phyloP scores from a whole-genome alignment of 2,888 invertebrate species.

The Azorinus chamasolen region DNA sequence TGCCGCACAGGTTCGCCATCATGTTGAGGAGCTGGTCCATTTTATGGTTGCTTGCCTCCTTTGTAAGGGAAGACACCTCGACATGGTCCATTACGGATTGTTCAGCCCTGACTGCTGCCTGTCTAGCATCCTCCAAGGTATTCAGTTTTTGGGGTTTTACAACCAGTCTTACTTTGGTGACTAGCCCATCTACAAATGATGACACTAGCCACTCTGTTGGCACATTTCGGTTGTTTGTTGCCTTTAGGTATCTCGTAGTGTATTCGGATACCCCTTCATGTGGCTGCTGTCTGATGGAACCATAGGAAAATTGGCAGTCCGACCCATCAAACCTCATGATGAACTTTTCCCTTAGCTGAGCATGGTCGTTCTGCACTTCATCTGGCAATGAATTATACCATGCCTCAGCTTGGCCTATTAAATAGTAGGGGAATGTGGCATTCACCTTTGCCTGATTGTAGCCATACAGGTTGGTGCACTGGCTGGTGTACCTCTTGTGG shows the following conservation, averaged over 20 bases:
- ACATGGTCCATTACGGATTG: background rate
- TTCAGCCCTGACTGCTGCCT: conserved; percentile 32
- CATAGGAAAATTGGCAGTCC: conserved; percentile 6
- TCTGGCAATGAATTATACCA: conserved; percentile 17
- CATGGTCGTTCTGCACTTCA: background rate
- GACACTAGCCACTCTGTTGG: conserved; percentile 20
- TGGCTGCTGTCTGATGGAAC: conserved; percentile 1
- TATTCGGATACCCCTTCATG: conserved; percentile 15
- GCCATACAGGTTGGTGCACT: conserved; percentile 7
- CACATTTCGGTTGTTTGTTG: background rate
- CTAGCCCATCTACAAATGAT: conserved; percentile 19
- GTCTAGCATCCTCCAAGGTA: conserved; percentile 5
- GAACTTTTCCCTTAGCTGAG: background rate
- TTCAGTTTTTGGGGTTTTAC: conserved; percentile 21
- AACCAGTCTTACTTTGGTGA: background rate
- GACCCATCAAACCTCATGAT: conserved; percentile 19
- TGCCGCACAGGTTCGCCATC: background rate
- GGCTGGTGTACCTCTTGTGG: conserved; percentile 4
- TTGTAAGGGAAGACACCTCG: background rate
- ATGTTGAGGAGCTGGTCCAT: background rate
- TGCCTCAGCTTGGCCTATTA: conserved; percentile 14
- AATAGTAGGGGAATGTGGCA: conserved; percentile 19
- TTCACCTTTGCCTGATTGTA: conserved; percentile 8
- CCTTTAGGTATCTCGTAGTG: conserved; percentile 7
- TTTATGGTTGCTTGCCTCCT: too few relatives aligned